These are phyloP conservation scores for Catharus bicknelli DNA, from an alignment of 2,113 vertebrate genomes.

Conservation along the genomic window DNA sequence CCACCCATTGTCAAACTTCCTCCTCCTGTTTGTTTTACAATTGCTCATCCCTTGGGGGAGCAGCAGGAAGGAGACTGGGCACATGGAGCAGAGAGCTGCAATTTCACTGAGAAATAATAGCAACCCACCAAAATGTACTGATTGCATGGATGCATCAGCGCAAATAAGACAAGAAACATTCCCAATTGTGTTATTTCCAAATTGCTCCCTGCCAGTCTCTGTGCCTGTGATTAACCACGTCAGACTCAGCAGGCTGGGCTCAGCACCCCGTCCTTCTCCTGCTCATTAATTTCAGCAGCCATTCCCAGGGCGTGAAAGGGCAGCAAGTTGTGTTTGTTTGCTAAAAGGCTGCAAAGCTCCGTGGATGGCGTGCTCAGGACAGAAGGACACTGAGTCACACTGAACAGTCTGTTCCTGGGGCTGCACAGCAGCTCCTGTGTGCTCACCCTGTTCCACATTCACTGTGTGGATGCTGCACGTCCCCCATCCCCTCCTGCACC, in stretches of 20 bases:
- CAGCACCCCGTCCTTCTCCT: neutral
- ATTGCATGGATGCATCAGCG: slow-evolving; percentile 4
- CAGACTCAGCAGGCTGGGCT: neutral
- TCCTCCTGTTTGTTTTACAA: slow-evolving; percentile 15
- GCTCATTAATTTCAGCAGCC: neutral
- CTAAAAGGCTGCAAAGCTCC: neutral
- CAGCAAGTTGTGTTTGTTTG: neutral
- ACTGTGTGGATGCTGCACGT: rapidly evolving
- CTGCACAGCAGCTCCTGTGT: neutral
- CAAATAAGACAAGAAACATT: slow-evolving; percentile 41
- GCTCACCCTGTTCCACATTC: rapidly evolving
- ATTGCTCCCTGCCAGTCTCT: slow-evolving; percentile 46
- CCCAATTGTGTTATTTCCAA: slow-evolving; percentile 17
- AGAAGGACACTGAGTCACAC: neutral
- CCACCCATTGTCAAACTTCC: neutral
- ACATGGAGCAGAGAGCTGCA: neutral
- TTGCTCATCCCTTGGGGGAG: slow-evolving; percentile 22
- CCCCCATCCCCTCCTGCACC: neutral
- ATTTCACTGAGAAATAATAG: slow-evolving; percentile 36
- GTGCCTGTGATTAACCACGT: neutral
- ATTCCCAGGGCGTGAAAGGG: neutral
- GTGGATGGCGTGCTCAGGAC: neutral
- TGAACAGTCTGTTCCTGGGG: neutral
- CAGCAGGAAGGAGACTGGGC: neutral
- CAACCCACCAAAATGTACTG: neutral